Percentiles rank a stretch among this genome's conserved stretches.
These are phyloP conservation scores for Molorchus minor DNA, from an alignment of 2,888 invertebrate species.

Conservation along the genomic window DNA sequence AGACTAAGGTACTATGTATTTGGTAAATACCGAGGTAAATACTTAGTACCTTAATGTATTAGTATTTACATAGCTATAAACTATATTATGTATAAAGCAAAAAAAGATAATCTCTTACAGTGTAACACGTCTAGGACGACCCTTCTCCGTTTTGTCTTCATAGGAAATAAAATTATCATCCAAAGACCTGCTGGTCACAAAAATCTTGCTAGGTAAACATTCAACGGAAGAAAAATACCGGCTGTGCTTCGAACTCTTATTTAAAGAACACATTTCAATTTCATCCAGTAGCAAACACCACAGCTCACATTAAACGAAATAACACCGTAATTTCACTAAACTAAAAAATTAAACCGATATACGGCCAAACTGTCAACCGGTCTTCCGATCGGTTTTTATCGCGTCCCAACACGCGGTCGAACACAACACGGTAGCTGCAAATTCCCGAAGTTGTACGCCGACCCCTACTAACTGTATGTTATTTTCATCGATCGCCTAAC, in stretches of 20 bases:
- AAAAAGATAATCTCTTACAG: constrained; percentile 39
- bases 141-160: constrained; percentile 25
- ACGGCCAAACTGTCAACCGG: constrained; percentile 17
- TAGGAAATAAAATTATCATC: constrained; percentile 40
- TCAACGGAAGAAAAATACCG: constrained; percentile 54
- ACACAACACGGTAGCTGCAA: constrained; percentile 25
- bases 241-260: constrained; percentile 44
- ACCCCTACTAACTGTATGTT: constrained; percentile 6
- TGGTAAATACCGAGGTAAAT: no score
- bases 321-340: background rate
- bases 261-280: constrained; percentile 46
- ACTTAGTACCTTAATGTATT: no score
- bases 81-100: no score
- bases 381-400: no score
- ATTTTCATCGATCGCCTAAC: background rate
- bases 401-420: constrained; percentile 22
- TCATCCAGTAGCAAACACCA: background rate
- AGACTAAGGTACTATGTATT: no score
- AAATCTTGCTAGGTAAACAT: constrained; percentile 48
- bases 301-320: background rate
- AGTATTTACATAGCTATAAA: no score
- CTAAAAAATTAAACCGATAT: background rate
- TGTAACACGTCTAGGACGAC: constrained; percentile 34
- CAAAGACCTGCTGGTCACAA: constrained; percentile 47
- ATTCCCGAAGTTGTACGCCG: constrained; percentile 15